Conservation (phyloP, 2,888 invertebrate species). For the Asteroscopus sphinx region DNA sequence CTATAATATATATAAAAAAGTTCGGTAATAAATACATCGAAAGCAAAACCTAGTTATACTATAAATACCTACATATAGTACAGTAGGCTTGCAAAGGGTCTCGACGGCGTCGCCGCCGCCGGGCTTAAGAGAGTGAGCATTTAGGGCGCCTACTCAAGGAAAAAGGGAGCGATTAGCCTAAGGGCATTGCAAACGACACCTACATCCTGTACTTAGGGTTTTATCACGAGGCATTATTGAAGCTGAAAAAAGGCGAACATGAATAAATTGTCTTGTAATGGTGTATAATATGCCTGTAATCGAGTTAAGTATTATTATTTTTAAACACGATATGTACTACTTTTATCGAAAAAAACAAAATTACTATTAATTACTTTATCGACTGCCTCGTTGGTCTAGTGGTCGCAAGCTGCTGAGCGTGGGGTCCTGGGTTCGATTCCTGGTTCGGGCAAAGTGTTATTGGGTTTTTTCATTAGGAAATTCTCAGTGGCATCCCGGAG, state of each 20-base stretch:
- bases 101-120: slow-evolving; percentile 23
- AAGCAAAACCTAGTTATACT: slow-evolving; percentile 8
- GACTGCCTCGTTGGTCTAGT: no score
- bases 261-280: slow-evolving; percentile 9
- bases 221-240: slow-evolving; percentile 27
- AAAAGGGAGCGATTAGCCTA: slow-evolving; percentile 52
- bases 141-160: slow-evolving; percentile 47
- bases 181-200: slow-evolving; percentile 52
- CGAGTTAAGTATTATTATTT: no score
- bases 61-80: slow-evolving; percentile 4
- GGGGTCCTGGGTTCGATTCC: no score
- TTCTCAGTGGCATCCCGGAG: no score
- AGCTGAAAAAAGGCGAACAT: slow-evolving; percentile 6
- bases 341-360: no score
- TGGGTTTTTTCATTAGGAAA: no score
- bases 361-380: no score
- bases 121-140: slow-evolving; percentile 48
- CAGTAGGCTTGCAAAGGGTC: slow-evolving; percentile 28
- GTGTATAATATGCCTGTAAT: not conserved
- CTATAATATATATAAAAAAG: no score
- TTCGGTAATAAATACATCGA: not conserved
- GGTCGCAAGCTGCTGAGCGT: no score
- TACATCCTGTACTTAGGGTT: slow-evolving; percentile 32
- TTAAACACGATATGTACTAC: no score
- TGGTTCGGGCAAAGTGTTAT: no score